Base-by-base conservation (phyloP, 1,140 invertebrate genomes). In the Formica exsecta region DNA sequence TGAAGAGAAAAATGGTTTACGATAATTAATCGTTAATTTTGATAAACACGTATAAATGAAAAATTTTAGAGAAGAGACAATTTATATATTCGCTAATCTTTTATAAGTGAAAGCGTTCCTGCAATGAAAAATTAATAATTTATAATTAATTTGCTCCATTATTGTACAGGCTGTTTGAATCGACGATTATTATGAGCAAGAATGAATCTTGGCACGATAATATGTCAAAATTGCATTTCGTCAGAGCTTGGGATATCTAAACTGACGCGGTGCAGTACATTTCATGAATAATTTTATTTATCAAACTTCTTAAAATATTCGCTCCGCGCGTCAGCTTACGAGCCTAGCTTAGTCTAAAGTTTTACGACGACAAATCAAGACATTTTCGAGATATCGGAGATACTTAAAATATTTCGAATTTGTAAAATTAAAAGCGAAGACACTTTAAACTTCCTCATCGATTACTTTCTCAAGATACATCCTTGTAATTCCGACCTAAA, bases 251-350 rank as follows among this genome's bases (percentile, higher is more conserved):
- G 68, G n/a, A 8, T 73, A 74, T 83, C 19, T 13, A 29, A 83
- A 57, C 25, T 74, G 79, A 61, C 79, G 29, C 36, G 13, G 79
- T 62, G 79, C 29, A 74, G n/a, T 71, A 48, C 68, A 73, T 83
- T 73, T 74, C 70, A 83, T 74, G 54, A 83, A 83, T 83, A 83
- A 83, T 83, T 83, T 83, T 83, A 74, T 83, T 83, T 83, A 38
- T 83, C 79, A 83, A 62, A 38, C 25, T 74, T 73, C 79, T 61
- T 73, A 83, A 83, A 83, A 83, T 68, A 83, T 83, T 83, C 29
- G 51, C 5, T 74, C 54, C n/a, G n/a, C 76, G 32, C 65, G 48
- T 74, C 54, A 83, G 54, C 62, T 73, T 62, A 51, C 25, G 29
- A 73, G 68, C 19, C 38, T 25, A 73, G 54, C 62, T 61, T 74